These are phyloP conservation scores for Struthidea cinerea DNA, from an alignment of 2,113 vertebrate species.

Conservation along the genomic window DNA sequence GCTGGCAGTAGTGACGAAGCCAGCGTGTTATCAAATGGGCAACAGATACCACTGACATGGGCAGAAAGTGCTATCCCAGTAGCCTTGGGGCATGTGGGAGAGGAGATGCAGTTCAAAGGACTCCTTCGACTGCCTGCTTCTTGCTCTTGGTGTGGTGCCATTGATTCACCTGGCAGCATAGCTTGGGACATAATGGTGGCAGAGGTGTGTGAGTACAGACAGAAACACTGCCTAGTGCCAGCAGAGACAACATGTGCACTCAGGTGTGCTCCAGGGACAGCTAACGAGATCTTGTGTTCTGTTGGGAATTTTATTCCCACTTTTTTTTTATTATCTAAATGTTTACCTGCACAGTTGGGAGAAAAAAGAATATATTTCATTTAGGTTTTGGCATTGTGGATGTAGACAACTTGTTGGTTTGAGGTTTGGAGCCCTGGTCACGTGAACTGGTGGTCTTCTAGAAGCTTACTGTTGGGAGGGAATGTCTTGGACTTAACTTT, in stretches of 20 bases:
- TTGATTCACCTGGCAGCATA: accelerated
- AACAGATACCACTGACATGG: not conserved
- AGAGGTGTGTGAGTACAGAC: not conserved
- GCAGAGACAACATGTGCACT: not conserved
- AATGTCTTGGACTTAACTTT: not conserved
- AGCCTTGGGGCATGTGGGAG: not conserved
- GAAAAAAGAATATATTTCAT: not conserved
- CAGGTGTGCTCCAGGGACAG: not conserved
- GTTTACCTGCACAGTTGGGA: not conserved
- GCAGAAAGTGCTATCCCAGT: not conserved
- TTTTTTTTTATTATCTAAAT: not conserved
- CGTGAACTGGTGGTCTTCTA: not conserved
- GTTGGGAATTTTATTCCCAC: not conserved
- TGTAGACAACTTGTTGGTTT: not conserved
- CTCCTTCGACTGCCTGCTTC: accelerated
- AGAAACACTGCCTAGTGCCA: not conserved
- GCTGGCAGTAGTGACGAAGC: accelerated
- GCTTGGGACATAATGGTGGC: not conserved
- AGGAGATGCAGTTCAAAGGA: not conserved
- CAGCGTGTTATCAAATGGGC: not conserved
- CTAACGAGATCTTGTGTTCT: not conserved
- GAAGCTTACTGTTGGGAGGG: not conserved
- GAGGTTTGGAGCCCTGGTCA: not conserved
- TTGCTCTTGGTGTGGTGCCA: not conserved
- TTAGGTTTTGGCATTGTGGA: not conserved